Evolutionary conservation across 2,113 vertebrate genomes (phyloP).

Genomic region (Mesembrinibis cayennensis): DNA sequence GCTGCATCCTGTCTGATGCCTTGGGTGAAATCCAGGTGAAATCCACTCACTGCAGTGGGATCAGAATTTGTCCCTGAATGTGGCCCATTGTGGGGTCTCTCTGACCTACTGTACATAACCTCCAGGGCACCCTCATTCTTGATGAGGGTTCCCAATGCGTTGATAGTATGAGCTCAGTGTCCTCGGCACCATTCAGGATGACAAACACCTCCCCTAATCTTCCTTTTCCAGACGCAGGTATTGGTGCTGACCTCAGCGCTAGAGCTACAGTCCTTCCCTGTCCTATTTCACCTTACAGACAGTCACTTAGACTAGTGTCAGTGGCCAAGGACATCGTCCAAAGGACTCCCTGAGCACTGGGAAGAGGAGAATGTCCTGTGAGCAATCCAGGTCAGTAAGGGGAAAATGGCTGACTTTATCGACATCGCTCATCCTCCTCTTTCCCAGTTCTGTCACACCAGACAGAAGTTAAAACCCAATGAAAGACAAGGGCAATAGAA

Average conservation of each 20-base stretch:
- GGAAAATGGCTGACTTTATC: not conserved
- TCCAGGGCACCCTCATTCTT: not conserved
- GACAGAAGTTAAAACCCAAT: not conserved
- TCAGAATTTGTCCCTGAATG: not conserved
- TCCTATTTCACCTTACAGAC: not conserved
- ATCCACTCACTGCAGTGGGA: not conserved
- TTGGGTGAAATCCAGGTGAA: not conserved
- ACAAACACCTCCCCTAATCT: not conserved
- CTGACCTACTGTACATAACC: not conserved
- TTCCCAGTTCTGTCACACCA: not conserved
- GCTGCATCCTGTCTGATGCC: not conserved
- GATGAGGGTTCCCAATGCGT: not conserved
- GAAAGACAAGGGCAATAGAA: not conserved
- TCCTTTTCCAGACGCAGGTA: not conserved
- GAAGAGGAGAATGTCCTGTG: not conserved
- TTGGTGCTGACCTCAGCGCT: not conserved
- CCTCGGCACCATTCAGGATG: not conserved
- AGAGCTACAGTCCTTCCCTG: not conserved
- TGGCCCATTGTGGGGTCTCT: not conserved
- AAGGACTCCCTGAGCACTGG: not conserved
- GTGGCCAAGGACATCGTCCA: not conserved
- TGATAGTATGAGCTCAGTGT: not conserved
- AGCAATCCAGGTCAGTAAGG: not conserved
- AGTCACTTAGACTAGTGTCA: not conserved
- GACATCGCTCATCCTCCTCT: not conserved